Evolutionary conservation across 2,888 invertebrate species (phyloP), one percentile per base, ranked within the genome.

Genomic region (Nebria brevicollis): DNA sequence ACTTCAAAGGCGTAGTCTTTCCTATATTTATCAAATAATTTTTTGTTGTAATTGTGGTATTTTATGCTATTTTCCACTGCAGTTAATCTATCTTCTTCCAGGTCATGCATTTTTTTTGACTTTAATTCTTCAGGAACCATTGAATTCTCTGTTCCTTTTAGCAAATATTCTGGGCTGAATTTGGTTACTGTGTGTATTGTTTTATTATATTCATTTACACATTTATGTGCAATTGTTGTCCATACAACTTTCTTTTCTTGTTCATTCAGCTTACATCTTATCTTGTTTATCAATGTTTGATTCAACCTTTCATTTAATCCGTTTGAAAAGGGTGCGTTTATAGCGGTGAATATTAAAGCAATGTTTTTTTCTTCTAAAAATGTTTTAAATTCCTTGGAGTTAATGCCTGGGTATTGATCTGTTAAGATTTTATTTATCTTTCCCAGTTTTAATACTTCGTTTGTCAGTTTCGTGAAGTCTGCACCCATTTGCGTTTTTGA

Each of bases 361-460:
- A 64, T 64, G n/a, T 64, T 64, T n/a, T 64, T 64, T 10, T n/a
- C n/a, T 64, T 64, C n/a, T 64, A 64, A n/a, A n/a, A 64, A 64
- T 10, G 10, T n/a, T n/a, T 64, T 64, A 64, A 11, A 64, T 64
- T 64, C 64, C n/a, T 64, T 64, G 11, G 64, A 64, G 1, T 64
- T 64, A 64, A 64, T 64, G 10, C 64, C 64, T 64, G 64, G 64
- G n/a, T 64, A 64, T n/a, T 64, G 64, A n/a, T 64, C 64, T 64
- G 64, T 64, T 64, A 64, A n/a, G n/a, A 64, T 64, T 64, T 64
- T 64, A 10, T 64, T n/a, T 11, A 64, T 64, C n/a, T 64, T n/a
- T n/a, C n/a, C 64, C 10, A 11, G 10, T 64, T 64, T n/a, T n/a
- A n/a, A 10, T 64, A 64, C n/a, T 11, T 11, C n/a, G n/a, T 64